phyloP scores from a whole-genome alignment of 2,888 invertebrate genomes.

The Trichogramma dendrolimi region DNA sequence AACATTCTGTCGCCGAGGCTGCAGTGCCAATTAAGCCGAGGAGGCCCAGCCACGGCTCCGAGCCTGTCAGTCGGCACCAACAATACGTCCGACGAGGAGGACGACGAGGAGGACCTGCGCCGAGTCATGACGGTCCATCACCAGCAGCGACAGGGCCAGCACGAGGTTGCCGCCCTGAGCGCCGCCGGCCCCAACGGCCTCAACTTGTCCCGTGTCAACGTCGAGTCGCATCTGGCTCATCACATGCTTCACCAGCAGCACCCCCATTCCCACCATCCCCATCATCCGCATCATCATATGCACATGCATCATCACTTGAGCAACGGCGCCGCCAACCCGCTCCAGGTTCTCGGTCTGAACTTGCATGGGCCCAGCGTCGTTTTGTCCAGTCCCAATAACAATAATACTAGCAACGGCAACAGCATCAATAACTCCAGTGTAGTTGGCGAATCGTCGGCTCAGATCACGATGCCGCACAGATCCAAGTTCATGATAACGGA shows the following conservation, averaged over 20 bases:
- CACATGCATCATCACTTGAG: slow-evolving; percentile 4
- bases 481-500: slow-evolving; percentile 89
- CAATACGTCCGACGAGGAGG: neutral
- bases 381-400: neutral
- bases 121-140: slow-evolving; percentile 47
- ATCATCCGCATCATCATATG: neutral
- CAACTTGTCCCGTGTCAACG: slow-evolving; percentile 45
- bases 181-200: slow-evolving; percentile 38
- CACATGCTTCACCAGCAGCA: slow-evolving; percentile 11
- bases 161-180: slow-evolving; percentile 50
- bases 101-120: neutral
- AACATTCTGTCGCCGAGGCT: slow-evolving; percentile 50
- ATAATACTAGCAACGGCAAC: slow-evolving; percentile 1
- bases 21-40: slow-evolving; percentile 43
- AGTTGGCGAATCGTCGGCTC: slow-evolving; percentile 33
- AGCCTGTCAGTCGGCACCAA: slow-evolving; percentile 33
- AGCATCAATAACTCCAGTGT: slow-evolving; percentile 13
- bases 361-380: neutral
- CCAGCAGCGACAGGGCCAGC: slow-evolving; percentile 47
- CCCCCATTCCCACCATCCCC: slow-evolving; percentile 6
- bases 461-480: slow-evolving; percentile 58
- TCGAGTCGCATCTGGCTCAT: slow-evolving; percentile 6
- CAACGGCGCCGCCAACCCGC: neutral
- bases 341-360: slow-evolving; percentile 3
- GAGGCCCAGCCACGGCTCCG: slow-evolving; percentile 43